Percentiles rank a stretch among this genome's conserved stretches.
Conservation (phyloP, 2,113 vertebrate species). For the Irena cyanogastra region DNA sequence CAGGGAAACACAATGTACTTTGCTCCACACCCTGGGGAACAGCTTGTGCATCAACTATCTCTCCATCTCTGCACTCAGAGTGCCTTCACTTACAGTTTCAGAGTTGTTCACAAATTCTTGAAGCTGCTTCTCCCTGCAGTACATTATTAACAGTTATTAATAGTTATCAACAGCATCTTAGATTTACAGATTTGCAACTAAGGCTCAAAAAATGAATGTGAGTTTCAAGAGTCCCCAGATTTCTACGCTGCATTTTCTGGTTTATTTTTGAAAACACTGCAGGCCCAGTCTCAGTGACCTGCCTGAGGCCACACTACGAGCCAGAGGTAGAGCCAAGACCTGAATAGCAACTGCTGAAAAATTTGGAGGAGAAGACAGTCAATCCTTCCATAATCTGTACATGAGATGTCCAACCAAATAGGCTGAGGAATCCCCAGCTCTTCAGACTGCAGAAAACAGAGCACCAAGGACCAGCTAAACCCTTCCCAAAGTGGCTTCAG, state of each 20-base stretch:
- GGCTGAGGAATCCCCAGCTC: not conserved
- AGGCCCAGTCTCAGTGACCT: not conserved
- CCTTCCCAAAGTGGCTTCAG: not conserved
- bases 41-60: not conserved
- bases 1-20: not conserved
- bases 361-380: not conserved
- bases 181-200: not conserved
- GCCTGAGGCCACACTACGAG: not conserved
- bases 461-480: not conserved
- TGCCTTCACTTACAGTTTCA: not conserved
- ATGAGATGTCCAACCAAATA: not conserved
- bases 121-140: not conserved
- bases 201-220: not conserved
- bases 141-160: not conserved
- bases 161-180: not conserved
- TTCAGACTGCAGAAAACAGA: not conserved
- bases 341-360: not conserved
- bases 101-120: not conserved
- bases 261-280: not conserved
- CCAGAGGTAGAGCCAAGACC: not conserved
- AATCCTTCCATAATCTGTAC: not conserved
- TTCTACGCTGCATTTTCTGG: not conserved
- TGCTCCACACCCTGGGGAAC: not conserved
- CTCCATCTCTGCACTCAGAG: not conserved
- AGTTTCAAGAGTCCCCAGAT: not conserved